phyloP scores from a whole-genome alignment of 2,113 vertebrate species.

The Promerops cafer region DNA sequence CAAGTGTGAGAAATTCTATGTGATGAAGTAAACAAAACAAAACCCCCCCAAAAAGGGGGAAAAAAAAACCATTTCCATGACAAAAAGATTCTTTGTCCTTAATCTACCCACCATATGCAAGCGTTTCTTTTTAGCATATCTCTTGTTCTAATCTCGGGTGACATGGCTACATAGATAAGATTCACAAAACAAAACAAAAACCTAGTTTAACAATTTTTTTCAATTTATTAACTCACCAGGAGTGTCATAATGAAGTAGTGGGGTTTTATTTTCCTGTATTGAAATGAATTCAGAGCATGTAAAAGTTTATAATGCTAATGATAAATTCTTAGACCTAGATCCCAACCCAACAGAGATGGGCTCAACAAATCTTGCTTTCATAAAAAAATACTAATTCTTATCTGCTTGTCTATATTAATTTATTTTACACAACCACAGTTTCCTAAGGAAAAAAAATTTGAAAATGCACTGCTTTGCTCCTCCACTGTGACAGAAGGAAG shows the following conservation, averaged over 20 bases:
- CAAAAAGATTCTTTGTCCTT: slow-evolving; percentile 91
- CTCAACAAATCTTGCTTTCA: not conserved
- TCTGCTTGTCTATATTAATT: not conserved
- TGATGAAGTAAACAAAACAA: slow-evolving; percentile 92
- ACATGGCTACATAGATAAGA: slow-evolving; percentile 70
- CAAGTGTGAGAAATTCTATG: slow-evolving; percentile 95
- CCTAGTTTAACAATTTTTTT: slow-evolving; percentile 58
- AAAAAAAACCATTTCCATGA: slow-evolving; percentile 88
- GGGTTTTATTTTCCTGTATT: not conserved
- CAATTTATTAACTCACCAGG: slow-evolving; percentile 50
- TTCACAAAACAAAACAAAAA: slow-evolving; percentile 64
- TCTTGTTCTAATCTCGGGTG: slow-evolving; percentile 78
- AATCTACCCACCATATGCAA: slow-evolving; percentile 88
- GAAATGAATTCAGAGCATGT: not conserved
- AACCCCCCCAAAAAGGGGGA: slow-evolving; percentile 22
- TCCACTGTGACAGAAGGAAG: not conserved
- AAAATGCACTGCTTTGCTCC: not conserved
- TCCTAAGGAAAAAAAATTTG: not conserved
- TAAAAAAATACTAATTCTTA: not conserved
- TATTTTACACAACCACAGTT: not conserved
- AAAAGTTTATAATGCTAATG: slow-evolving; percentile 42
- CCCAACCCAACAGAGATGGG: not conserved
- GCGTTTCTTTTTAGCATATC: slow-evolving; percentile 82
- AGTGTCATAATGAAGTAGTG: slow-evolving; percentile 8
- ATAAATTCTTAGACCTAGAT: slow-evolving; percentile 7